Percentiles rank a stretch among this genome's conserved stretches.
phyloP scores from a whole-genome alignment of 2,113 vertebrate species.

The Odontophorus gujanensis region DNA sequence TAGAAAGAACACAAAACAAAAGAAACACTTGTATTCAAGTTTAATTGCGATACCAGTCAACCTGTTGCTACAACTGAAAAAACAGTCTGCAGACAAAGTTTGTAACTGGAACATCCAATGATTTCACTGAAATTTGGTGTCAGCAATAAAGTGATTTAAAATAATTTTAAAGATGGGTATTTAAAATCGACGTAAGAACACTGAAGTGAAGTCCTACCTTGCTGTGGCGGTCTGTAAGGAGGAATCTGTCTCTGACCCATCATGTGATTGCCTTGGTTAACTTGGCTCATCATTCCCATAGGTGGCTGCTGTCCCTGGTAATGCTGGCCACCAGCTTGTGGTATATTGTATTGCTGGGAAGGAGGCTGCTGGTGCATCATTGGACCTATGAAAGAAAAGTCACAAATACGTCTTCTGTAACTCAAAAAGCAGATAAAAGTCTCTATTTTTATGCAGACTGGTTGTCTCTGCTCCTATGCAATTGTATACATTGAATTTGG shows the following conservation, averaged over 20 bases:
- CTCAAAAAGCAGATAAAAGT: background rate
- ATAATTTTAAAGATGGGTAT: background rate
- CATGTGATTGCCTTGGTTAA: conserved; percentile 96
- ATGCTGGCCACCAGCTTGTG: conserved; percentile 93
- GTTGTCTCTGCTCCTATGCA: background rate
- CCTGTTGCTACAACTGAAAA: conserved; percentile 4
- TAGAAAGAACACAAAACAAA: conserved; percentile 36
- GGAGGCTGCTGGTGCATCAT: conserved; percentile 99
- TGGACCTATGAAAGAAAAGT: conserved; percentile 80
- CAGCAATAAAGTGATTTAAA: background rate
- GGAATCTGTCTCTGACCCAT: conserved; percentile 98
- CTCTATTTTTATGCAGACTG: background rate
- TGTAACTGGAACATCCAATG: background rate
- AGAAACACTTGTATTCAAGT: background rate
- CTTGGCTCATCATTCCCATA: conserved; percentile 97
- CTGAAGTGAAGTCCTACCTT: conserved; percentile 83
- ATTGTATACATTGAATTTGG: background rate
- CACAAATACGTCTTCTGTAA: background rate
- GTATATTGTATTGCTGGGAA: conserved; percentile 95
- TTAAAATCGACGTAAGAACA: background rate
- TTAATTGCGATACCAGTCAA: conserved; percentile 14
- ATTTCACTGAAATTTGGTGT: background rate
- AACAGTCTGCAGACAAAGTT: conserved; percentile 10
- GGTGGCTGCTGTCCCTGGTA: conserved; percentile 97
- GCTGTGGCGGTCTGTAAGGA: conserved; percentile 96